Evolutionary conservation across 2,888 invertebrate genomes (phyloP), one percentile per base, ranked within the genome.

Genomic region (Eristalinus sepulchralis): DNA sequence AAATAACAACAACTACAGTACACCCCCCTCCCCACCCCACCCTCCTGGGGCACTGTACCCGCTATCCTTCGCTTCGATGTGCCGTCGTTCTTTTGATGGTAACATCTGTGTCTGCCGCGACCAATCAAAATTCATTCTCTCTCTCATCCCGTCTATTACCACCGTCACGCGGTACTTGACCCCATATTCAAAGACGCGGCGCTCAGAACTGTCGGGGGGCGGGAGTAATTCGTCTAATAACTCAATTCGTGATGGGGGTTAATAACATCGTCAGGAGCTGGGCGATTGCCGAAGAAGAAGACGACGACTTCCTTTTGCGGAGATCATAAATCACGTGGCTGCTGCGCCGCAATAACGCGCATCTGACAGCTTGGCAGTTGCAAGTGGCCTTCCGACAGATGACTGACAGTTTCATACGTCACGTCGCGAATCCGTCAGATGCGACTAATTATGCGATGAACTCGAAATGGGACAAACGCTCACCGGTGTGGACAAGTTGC

Each of bases 401-500:
- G 86, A 86, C 73, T 73, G 78, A 86, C 86, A 57, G 82, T 73
- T 68, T 73, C 75, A 39, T 70, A 60, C 76, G 71, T 67, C 27
- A 36, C 55, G 36, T 59, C 27, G 57, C n/a, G 53, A n/a, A 68
- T 64, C 36, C 77, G 57, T 34, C 24, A n/a, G 27, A 11, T 9
- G 39, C 62, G 70, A 67, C 71, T 77, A 82, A 85, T 81, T 85
- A 77, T 39, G 33, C 47, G 66, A 57, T 60, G 60, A 53, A 47
- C 60, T 73, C 47, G 53, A 80, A 80, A 53, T 67, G 72, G 67
- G 66, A 80, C 72, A 66, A 31, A 33, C 66, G n/a, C 39, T n/a
- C 39, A 53, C 33, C 39, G 33, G 39, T 0, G 63, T 8, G 39
- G 57, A 47, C 67, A 27, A 39, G 20, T 55, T n/a, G n/a, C n/a